Base-by-base conservation (phyloP, 2,797 vertebrate genomes). In the Rousettus madagascariensis region DNA sequence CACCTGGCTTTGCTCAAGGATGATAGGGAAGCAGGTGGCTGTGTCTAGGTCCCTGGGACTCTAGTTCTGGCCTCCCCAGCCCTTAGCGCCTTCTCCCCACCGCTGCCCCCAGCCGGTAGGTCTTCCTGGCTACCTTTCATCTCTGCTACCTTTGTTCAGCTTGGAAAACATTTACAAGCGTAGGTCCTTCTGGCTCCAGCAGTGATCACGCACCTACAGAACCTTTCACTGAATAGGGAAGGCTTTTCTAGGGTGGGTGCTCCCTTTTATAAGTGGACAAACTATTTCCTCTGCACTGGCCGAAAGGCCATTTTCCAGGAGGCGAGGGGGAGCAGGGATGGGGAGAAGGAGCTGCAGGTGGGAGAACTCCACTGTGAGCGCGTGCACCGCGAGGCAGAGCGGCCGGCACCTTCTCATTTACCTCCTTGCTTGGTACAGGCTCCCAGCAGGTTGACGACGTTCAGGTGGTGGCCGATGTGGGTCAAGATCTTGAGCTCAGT, bases 401-500 rank as follows among this genome's bases (percentile, higher is more conserved):
- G 9, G 4, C n/a, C 49, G 6, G 1, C 15, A 46, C 36, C 19
- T 6, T 36, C n/a, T 41, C 92, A 96, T 96, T 98, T 98, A 99
- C 99, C 99, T 99, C 99, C 99, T 51, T 98, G 98, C 97, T 99
- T 99, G 16, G 99, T 99, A 97, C 99, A 99, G 77, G 99, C 99
- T 91, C 99, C 99, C 65, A 99, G 96, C 41, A 99, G 98, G 98
- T 99, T 99, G 95, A 99, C 99, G 24, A 99, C 99, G 51, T 99
- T 99, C 87, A 99, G 98, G 80, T 99, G 99, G 96, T 99, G 99
- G 90, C 99, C 99, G 12, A 99, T 99, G 95, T 99, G 99, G 97
- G 99, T 99, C 96, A 99, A 98, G 97, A 99, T 99, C 98, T 99
- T 99, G 96, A 99, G 98, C 91, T 99, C 99, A 6, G 99, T 99